Conservation (phyloP, 2,888 invertebrate genomes). For the Andrena chrysosceles region DNA sequence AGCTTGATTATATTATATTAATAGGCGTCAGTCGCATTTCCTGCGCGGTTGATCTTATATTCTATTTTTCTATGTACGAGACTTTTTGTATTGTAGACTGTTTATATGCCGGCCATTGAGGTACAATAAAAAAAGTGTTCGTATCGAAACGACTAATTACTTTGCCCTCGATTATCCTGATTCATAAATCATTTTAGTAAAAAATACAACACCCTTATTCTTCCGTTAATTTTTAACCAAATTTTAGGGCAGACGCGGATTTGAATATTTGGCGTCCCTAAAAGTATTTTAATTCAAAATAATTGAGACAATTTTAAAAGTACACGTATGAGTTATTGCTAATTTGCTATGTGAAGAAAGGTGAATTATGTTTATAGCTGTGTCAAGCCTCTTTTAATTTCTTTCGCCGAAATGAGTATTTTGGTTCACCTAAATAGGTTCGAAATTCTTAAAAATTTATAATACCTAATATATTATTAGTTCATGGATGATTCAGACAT, state of each 20-base stretch:
- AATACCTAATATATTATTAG: background rate
- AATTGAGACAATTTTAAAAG: no score
- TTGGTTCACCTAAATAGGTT: background rate
- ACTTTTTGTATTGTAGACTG: slow-evolving; percentile 43
- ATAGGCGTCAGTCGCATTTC: slow-evolving; percentile 1
- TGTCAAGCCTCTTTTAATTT: no score
- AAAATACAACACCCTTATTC: no score
- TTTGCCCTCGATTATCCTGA: background rate
- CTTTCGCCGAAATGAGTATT: no score
- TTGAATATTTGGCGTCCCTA: no score
- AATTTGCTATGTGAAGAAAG: no score
- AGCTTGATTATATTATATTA: background rate
- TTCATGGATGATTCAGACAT: background rate
- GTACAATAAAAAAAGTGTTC: slow-evolving; percentile 47
- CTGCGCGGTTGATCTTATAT: slow-evolving; percentile 12
- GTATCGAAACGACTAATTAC: slow-evolving; percentile 13
- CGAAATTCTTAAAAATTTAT: background rate
- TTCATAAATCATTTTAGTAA: no score
- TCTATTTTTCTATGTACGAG: slow-evolving; percentile 42
- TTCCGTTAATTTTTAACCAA: no score
- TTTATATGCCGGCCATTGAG: slow-evolving; percentile 35
- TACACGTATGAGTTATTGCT: no score
- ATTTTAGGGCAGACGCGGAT: no score
- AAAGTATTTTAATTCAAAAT: no score
- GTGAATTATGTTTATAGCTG: no score